A percentile compares a stretch with the other conserved stretches of the same genome.
These are phyloP conservation scores for Poecilia wingei DNA, from an alignment of 2,797 vertebrate species.

Conservation along the genomic window DNA sequence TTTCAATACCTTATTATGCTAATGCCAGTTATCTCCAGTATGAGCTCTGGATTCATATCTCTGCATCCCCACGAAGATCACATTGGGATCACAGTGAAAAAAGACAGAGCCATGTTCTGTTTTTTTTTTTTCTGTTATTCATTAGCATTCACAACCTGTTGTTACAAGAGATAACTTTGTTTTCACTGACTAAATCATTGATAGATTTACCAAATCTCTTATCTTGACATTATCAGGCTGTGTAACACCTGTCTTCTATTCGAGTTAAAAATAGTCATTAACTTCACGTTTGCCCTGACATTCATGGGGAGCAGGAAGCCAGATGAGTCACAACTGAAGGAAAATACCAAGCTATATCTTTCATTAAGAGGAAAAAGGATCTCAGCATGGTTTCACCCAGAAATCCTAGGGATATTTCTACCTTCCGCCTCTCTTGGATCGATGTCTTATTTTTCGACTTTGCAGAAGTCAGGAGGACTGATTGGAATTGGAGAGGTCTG, in stretches of 20 bases:
- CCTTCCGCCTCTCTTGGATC: conserved; percentile 37
- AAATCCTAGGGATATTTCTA: conserved; percentile 50
- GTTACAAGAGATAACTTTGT: conserved; percentile 1
- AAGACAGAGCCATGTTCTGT: background rate
- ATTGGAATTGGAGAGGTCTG: conserved; percentile 54
- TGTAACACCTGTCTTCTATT: conserved; percentile 5
- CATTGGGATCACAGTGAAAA: background rate
- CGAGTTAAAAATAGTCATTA: conserved; percentile 38
- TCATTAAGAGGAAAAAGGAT: conserved; percentile 13
- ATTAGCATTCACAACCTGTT: conserved; percentile 23
- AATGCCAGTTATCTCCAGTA: conserved; percentile 29
- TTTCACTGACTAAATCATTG: conserved; percentile 19
- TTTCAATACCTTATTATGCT: conserved; percentile 24
- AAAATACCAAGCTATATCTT: conserved; percentile 36
- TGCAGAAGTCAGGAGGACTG: conserved; percentile 47
- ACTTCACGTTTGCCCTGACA: conserved; percentile 40
- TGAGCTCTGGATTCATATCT: conserved; percentile 13
- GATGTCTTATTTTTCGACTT: conserved; percentile 51
- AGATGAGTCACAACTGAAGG: conserved; percentile 43
- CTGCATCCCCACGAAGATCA: conserved; percentile 5
- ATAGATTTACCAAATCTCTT: conserved; percentile 8
- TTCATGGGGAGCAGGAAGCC: conserved; percentile 27
- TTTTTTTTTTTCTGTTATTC: conserved; percentile 5
- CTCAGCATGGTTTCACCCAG: conserved; percentile 19
- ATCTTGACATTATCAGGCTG: conserved; percentile 17